phyloP scores from a whole-genome alignment of 2,888 invertebrate genomes.

The Drosophila birchii region DNA sequence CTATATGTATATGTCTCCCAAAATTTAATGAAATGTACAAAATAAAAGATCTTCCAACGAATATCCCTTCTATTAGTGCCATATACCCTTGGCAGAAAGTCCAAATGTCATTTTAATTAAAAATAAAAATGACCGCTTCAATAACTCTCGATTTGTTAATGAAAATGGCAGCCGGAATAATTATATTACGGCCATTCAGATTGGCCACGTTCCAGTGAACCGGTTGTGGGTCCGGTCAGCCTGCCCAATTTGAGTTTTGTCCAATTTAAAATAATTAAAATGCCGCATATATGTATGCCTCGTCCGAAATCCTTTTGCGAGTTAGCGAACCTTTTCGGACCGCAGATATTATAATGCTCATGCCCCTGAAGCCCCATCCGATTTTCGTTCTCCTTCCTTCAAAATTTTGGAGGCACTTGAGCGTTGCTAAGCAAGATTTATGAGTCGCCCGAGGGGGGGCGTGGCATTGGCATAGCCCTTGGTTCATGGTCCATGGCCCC shows the following conservation, averaged over 20 bases:
- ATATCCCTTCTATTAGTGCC: neutral
- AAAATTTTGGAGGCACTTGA: constrained; percentile 38
- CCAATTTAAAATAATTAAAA: constrained; percentile 73
- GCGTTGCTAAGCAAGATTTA: constrained; percentile 74
- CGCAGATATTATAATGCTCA: constrained; percentile 47
- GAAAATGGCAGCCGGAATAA: constrained; percentile 47
- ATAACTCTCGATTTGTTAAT: constrained; percentile 45
- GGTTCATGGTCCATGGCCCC: constrained; percentile 4
- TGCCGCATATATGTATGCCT: constrained; percentile 62
- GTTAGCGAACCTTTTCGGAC: constrained; percentile 42
- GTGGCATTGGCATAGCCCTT: constrained; percentile 62
- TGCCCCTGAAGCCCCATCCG: constrained; percentile 21
- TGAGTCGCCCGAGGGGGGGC: constrained; percentile 58
- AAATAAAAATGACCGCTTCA: constrained; percentile 31
- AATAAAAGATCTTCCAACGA: neutral
- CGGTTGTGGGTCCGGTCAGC: neutral
- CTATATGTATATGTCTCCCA: neutral
- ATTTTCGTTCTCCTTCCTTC: neutral
- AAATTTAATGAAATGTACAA: neutral
- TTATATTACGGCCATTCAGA: constrained; percentile 37
- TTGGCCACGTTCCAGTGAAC: constrained; percentile 15
- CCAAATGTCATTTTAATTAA: constrained; percentile 39
- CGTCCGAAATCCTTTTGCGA: constrained; percentile 32
- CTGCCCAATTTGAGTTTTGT: constrained; percentile 23
- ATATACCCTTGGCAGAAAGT: neutral